Base-by-base conservation (phyloP, 2,888 invertebrate species). In the Orchesella flavescens region DNA sequence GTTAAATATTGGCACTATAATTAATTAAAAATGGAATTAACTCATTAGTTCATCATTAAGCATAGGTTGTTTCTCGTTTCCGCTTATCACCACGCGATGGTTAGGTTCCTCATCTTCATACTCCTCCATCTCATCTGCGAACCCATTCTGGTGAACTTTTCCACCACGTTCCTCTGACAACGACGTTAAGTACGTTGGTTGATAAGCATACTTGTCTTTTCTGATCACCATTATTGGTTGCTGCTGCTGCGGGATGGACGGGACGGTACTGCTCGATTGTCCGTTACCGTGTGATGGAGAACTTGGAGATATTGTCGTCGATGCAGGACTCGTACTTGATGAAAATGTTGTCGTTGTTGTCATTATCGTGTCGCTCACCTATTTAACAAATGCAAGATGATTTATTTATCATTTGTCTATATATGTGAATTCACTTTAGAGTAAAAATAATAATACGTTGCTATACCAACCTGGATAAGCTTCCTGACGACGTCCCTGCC, bases 401-500 rank as follows among this genome's bases (percentile, higher is more conserved):
- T 17, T 12, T 57, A 49, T 49, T 49, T 49, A 49, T 49, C 49
- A n/a, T n/a, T n/a, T n/a, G n/a, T n/a, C n/a, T n/a, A n/a, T n/a
- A n/a, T n/a, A n/a, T n/a, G n/a, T n/a, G n/a, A n/a, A n/a, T n/a
- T n/a, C n/a, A n/a, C n/a, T n/a, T n/a, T n/a, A n/a, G n/a, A n/a
- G n/a, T n/a, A n/a, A n/a, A n/a, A n/a, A n/a, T n/a, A n/a, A n/a
- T n/a, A n/a, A n/a, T n/a, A n/a, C n/a, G n/a, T n/a, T n/a, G n/a
- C n/a, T n/a, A n/a, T n/a, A n/a, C n/a, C n/a, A n/a, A 95, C 95
- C 93, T 95, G 95, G 93, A 95, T 94, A 68, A 96, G 92, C 90
- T 96, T 96, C 90, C 95, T 95, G 68, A 96, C 95, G 84, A 96
- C 95, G 90, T 96, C 96, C 88, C 95, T 91, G 24, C 95, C 95